Base-by-base conservation (phyloP, 2,113 vertebrate genomes). In the Marcusenius ussheri region DNA sequence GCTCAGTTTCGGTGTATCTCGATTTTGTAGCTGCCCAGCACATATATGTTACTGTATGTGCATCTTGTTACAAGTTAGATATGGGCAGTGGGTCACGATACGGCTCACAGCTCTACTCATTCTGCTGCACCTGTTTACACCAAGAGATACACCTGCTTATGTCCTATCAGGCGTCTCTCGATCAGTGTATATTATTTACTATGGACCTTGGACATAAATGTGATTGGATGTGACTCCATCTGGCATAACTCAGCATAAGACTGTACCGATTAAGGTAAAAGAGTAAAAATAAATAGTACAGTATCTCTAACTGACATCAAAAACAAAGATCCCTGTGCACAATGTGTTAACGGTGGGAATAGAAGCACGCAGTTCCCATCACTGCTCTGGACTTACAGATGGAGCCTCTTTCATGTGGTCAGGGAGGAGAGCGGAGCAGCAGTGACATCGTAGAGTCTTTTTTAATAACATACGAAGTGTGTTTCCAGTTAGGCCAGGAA, bases 401-500 rank as follows among this genome's bases (percentile, higher is more conserved):
- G 70, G n/a, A 89, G 50, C 88, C 17, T 8, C 88, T 89, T 27
- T 89, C 27, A 39, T 83, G 74, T 89, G 88, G 88, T 39, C 31
- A 3, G 47, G 17, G 74, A 83, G 88, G 88, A 83, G 1, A 39
- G 39, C 5, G n/a, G 66, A 89, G 46, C 13, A 49, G 21, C 11
- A 74, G 6, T 11, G 66, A 70, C 66, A 77, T 51, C 3, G 2
- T 47, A 83, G 24, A 42, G 31, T 19, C 46, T 42, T n/a, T 47
- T 35, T 31, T 19, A 89, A 80, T 89, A 89, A 56, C 49, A 49
- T 83, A 9, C 35, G 13, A 89, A 83, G 88, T 51, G 70, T 89
- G 88, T 27, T 83, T 89, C 88, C 47, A 80, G 42, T 83, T 89
- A 89, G 42, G 45, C n/a, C 46, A 89, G 88, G 88, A 89, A 83